Base-by-base conservation (phyloP, 2,797 vertebrate genomes). In the Sebastes diploproa region DNA sequence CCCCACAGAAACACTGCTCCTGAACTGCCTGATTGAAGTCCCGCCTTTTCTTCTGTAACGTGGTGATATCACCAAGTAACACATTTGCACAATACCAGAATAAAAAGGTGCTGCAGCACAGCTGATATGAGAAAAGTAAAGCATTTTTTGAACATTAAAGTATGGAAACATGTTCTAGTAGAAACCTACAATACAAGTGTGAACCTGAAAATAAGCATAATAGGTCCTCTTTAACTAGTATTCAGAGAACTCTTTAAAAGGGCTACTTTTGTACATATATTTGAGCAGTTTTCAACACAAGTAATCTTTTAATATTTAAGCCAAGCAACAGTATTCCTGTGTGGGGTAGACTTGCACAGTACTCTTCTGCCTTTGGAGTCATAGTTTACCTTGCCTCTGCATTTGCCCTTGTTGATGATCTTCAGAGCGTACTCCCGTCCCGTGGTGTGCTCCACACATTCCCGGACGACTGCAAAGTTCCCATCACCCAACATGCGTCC, bases 341-440 rank as follows among this genome's bases (percentile, higher is more conserved):
- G 20, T 32, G 1, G 6, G 6, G 10, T 16, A 22, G 3, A 30
- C n/a, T 8, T 52, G n/a, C 14, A 11, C 16, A 10, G 5, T 18
- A 5, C 5, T 66, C 18, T 30, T 61, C 22, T 62, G 27, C 13
- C 10, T 27, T 50, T 4, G 3, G 23, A 46, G 20, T 61, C n/a
- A 16, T 23, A 11, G 10, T 94, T 95, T 94, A 99, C 98, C 96
- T 99, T 99, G 82, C 98, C 98, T 95, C 98, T 96, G 91, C 98
- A 99, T 96, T 98, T 99, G 92, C 98, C 97, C 95, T 99, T 99
- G 96, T 99, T 99, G 89, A 99, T 99, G 93, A 99, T 98, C 96
- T 99, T 99, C 93, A 99, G 94, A 34, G 98, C 98, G 56, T 99
- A 98, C 86, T 98, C 98, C 83, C 98, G 96, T 78, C 96, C 97